Base-by-base conservation (phyloP, 2,113 vertebrate species). In the Labeo catla region DNA sequence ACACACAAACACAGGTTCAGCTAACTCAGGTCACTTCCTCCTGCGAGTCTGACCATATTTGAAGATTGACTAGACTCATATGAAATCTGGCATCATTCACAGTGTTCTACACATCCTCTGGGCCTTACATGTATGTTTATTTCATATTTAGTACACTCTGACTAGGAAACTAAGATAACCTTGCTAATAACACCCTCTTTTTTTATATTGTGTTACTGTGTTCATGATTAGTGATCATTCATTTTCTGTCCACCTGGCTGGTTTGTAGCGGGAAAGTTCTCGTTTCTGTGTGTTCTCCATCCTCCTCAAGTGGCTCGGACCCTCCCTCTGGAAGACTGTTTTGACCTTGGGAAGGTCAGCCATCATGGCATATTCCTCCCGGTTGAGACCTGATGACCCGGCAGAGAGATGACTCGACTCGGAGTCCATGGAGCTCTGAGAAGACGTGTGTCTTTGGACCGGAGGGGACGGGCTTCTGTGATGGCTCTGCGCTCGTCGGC, bases 271-370 rank as follows among this genome's bases (percentile, higher is more conserved):
- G 87, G 94, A 95, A 21, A 94, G 96, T 0, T 96, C 92, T 70
- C 95, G 95, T 84, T 91, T 95, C 8, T 76, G 95, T 77, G 91
- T 94, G 7, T 78, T 95, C 73, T 93, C 95, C 86, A 84, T 80
- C 28, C 52, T 87, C 52, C 91, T 89, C 85, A 63, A 2, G n/a
- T 91, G 81, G 52, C 80, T 9, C 2, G 87, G 59, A 70, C 81
- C 77, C 3, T 96, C 94, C 78, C 86, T 92, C 82, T 95, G 95
- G 23, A 92, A 59, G 73, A 98, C 93, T 63, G 92, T 94, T 91
- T 95, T 97, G 82, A 96, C 92, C 65, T 95, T 97, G 2, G 98
- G 98, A 86, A 99, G 93, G 86, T 97, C 95, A 0, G 98, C 98
- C 93, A 99, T 89, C 74, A 93, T 45, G 0, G 95, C 94, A 79